Evolutionary conservation across 2,888 invertebrate species (phyloP), one percentile per base, ranked within the genome.

Genomic region (Anthophora plumipes): DNA sequence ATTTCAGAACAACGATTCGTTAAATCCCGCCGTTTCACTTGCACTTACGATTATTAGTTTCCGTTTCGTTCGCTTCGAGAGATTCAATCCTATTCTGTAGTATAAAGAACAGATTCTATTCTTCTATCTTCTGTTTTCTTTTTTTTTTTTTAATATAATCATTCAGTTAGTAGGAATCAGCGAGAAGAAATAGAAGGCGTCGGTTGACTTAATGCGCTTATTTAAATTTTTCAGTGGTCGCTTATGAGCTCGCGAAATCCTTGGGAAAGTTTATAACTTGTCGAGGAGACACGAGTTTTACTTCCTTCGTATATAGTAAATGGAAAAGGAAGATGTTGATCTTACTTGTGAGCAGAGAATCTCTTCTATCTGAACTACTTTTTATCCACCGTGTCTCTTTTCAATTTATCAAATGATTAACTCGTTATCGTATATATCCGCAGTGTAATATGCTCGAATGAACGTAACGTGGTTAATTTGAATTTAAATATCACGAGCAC

Each of bases 211-310:
- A 39, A 66, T 39, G 11, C 12, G 52, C 14, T 50, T 52, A 66
- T 66, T 52, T 39, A 66, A 52, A 52, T 52, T 52, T 66, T 52
- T 66, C 52, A 52, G 39, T 11, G 39, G 52, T 20, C 37, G 25
- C 20, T 64, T 50, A 63, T 25, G 31, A 48, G n/a, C 11, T 17
- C 12, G 17, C 9, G 25, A 22, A 50, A 64, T 50, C 66, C 66
- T 66, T 52, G 52, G 17, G 2, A 11, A 52, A 66, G 50, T 52
- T 66, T 39, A 5, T 7, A 20, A 37, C 12, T 12, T 0, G 11
- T 39, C 8, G 8, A 20, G 14, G 1, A 39, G 14, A 11, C 7
- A 12, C 2, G 20, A 12, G 39, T n/a, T 20, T 39, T 4, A 12
- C 14, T 20, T 59, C 39, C 20, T 8, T 59, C 8, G 39, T 3